Percentiles rank a stretch among this genome's conserved stretches.
These are phyloP conservation scores for Aeoliscus strigatus DNA, from an alignment of 2,797 vertebrate species.

Conservation along the genomic window DNA sequence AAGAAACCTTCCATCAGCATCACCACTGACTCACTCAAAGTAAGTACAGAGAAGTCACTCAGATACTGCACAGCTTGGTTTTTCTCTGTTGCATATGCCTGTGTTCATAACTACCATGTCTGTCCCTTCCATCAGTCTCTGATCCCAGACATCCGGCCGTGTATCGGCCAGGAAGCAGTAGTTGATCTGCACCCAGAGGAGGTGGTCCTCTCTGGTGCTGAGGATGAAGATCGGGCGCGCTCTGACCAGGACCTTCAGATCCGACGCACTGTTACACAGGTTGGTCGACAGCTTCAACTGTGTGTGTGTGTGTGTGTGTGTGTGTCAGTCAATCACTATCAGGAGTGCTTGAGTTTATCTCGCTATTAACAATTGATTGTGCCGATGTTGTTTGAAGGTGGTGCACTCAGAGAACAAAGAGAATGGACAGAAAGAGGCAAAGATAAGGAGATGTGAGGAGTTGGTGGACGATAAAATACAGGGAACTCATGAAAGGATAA, in stretches of 20 bases:
- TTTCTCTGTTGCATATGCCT: background rate
- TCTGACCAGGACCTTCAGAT: slow-evolving; percentile 87
- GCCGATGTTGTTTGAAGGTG: slow-evolving; percentile 63
- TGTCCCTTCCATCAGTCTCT: slow-evolving; percentile 73
- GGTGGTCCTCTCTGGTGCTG: slow-evolving; percentile 80
- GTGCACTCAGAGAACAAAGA: slow-evolving; percentile 83
- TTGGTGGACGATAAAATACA: slow-evolving; percentile 52
- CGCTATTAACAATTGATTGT: background rate
- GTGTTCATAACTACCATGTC: background rate
- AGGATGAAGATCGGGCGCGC: slow-evolving; percentile 75
- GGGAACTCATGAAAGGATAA: slow-evolving; percentile 39
- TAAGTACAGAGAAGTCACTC: slow-evolving; percentile 34
- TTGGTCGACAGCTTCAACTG: slow-evolving; percentile 31
- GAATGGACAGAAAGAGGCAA: slow-evolving; percentile 82
- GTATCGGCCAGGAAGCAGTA: slow-evolving; percentile 79
- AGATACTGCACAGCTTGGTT: background rate
- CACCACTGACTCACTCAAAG: slow-evolving; percentile 91
- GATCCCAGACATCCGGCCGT: slow-evolving; percentile 86
- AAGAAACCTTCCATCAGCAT: slow-evolving; percentile 93
- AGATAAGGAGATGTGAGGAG: slow-evolving; percentile 70
- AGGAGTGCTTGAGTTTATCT: too few species aligned
- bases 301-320: too few species aligned
- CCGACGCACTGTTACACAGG: slow-evolving; percentile 91
- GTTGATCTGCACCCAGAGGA: slow-evolving; percentile 90
- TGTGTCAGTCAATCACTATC: too few species aligned